phyloP scores from a whole-genome alignment of 2,888 invertebrate genomes.

The Allacma fusca region DNA sequence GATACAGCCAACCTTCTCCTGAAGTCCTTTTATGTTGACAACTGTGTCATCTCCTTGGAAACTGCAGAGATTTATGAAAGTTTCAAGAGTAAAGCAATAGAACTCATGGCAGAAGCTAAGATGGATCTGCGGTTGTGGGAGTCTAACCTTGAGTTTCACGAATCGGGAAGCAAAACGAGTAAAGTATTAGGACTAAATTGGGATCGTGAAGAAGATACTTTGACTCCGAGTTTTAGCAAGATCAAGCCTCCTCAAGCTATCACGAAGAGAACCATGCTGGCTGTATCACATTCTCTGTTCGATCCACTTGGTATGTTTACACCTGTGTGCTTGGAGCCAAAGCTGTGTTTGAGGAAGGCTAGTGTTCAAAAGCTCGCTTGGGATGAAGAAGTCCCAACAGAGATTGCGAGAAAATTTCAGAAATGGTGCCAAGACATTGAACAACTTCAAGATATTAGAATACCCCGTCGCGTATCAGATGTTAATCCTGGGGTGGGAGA shows the following conservation, averaged over 20 bases:
- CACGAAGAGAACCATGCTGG: constrained; percentile 34
- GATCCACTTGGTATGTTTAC: constrained; percentile 38
- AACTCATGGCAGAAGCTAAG: constrained; percentile 51
- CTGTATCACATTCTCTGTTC: constrained; percentile 28
- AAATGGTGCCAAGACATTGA: constrained; percentile 53
- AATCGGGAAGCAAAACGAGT: background rate
- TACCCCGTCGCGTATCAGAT: constrained; percentile 52
- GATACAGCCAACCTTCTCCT: constrained; percentile 8
- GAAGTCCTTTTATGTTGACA: constrained; percentile 44
- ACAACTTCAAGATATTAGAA: constrained; percentile 50
- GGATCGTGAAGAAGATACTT: constrained; percentile 34
- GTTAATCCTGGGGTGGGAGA: constrained; percentile 11
- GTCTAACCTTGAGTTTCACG: background rate
- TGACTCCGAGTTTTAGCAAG: constrained; percentile 44
- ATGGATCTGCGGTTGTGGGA: constrained; percentile 59
- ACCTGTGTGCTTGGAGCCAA: constrained; percentile 29
- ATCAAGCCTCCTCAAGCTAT: background rate
- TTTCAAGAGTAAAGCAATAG: constrained; percentile 39
- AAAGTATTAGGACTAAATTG: constrained; percentile 43
- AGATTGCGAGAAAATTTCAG: constrained; percentile 41
- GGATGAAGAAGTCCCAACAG: constrained; percentile 43
- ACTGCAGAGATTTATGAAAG: background rate
- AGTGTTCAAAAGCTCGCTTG: constrained; percentile 46
- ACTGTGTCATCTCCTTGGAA: constrained; percentile 29
- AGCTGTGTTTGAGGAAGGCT: constrained; percentile 49